These are phyloP conservation scores for Hydractinia echinata DNA, from an alignment of 30 jellyfish, hydroid and myxozoan species.

Conservation along the genomic window DNA sequence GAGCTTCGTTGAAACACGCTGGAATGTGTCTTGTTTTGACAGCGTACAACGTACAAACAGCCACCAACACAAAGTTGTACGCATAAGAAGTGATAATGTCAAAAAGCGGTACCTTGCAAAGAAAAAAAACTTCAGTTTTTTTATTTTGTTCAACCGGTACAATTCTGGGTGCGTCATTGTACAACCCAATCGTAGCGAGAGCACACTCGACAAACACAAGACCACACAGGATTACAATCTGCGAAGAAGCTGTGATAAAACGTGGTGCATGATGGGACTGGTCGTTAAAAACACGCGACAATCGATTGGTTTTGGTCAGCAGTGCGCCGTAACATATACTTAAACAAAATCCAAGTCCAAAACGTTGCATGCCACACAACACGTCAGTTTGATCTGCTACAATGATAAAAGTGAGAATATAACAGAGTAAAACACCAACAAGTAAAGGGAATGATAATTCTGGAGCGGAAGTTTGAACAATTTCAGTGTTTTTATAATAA, in stretches of 20 bases:
- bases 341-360: conserved; percentile 75
- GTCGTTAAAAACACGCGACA: conserved; percentile 45
- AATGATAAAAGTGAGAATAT: conserved; percentile 45
- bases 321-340: conserved; percentile 78
- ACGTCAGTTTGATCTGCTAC: conserved; percentile 51
- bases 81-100: conserved; percentile 52
- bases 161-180: conserved; percentile 14
- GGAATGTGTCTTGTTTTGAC: conserved; percentile 85
- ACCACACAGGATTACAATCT: conserved; percentile 31
- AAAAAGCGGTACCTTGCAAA: conserved; percentile 26
- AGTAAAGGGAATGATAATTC: conserved; percentile 65
- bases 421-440: conserved; percentile 53
- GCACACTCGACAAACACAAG: conserved; percentile 42
- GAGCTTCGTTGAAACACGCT: conserved; percentile 76
- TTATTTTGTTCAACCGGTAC: conserved; percentile 10
- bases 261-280: conserved; percentile 13
- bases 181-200: conserved; percentile 50
- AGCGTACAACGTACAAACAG: conserved; percentile 73
- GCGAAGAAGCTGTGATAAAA: conserved; percentile 52
- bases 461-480: conserved; percentile 67
- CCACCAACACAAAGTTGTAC: conserved; percentile 44
- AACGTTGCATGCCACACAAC: conserved; percentile 56
- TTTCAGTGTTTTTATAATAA: conserved; percentile 57
- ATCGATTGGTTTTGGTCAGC: conserved; percentile 60
- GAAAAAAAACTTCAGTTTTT: neutral